Evolutionary conservation across 2,113 vertebrate genomes (phyloP), one percentile per base, ranked within the genome.

Genomic region (Rostratula benghalensis): DNA sequence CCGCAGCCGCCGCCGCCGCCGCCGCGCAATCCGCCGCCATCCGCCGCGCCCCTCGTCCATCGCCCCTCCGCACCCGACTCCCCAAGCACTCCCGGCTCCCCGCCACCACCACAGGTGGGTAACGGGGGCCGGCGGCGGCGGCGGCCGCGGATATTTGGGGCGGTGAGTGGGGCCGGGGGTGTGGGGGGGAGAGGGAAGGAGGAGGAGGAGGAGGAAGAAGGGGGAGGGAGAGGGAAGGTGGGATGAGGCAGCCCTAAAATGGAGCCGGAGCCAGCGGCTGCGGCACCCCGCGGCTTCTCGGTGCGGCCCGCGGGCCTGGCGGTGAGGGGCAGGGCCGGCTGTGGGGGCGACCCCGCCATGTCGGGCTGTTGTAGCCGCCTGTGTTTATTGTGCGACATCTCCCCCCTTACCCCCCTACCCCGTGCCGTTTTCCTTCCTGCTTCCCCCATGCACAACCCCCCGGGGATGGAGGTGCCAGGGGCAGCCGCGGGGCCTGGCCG

Each of bases 21-120:
- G 39, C 39, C 82, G 95, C 89, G 93, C 97, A 90, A 98, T 98
- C 98, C 98, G 96, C 93, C 85, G 97, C 96, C 97, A 98, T 98
- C 98, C 97, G 87, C 94, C 94, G 91, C 94, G 87, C 79, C 61
- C 91, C 77, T 78, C 67, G 95, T 76, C 75, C 94, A 64, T 68
- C 75, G 28, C 17, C 77, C 90, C 83, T 93, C 94, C 84, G 73
- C 88, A 95, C 70, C 78, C 91, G 95, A 93, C 95, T 96, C 93
- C 85, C 85, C 91, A 93, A 93, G 95, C 97, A 83, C 89, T 53
- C 86, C 91, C 87, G 97, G 95, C 93, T 95, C 97, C 96, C 96
- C 77, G 41, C 97, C 94, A 95, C 92, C 97, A 95, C 96, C 94
- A 94, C 97, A 97, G 97, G 97, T 97, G 97, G 97, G 97, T 95